Evolutionary conservation across 2,888 invertebrate genomes (phyloP), one percentile per base, ranked within the genome.

Genomic region (Tinea trinotella): DNA sequence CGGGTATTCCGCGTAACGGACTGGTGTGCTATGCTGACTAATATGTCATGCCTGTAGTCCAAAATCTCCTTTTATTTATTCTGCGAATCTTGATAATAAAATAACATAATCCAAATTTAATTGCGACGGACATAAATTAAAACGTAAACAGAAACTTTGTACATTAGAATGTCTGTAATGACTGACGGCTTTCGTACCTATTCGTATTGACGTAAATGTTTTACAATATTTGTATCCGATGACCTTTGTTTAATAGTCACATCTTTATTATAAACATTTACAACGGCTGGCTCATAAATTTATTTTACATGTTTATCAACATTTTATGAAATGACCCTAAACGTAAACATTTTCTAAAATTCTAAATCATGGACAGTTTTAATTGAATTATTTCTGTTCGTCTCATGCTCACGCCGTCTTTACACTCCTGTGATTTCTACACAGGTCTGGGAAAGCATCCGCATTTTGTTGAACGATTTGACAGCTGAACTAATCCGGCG

Each of bases 191-290:
- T 4, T 4, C 6, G 12, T 9, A 35, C 5, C 35, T 24, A 24
- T 7, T 12, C 40, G 6, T 13, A 13, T 40, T 40, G 40, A 40
- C 40, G 40, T 15, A 40, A 15, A 40, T 40, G 15, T 40, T 40
- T 15, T 40, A 40, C 40, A 40, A 40, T 40, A 40, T 40, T 40
- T n/a, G 40, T 40, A 15, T 40, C n/a, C 15, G 40, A 40, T 40
- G 13, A 40, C 40, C 40, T 40, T 40, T 40, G 40, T 40, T 30
- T 2, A 30, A 30, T 10, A 30, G n/a, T n/a, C 40, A 40, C 40
- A 40, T 40, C 40, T 3, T 4, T 13, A 40, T 13, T 15, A 6
- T 40, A 40, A 40, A 40, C 13, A 40, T 15, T 40, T 15, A 40
- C 40, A 40, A 40, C 7, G n/a, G 40, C 40, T 40, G 3, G 40